Conservation (phyloP, 1,140 invertebrate genomes). For the Ericerus pela region DNA sequence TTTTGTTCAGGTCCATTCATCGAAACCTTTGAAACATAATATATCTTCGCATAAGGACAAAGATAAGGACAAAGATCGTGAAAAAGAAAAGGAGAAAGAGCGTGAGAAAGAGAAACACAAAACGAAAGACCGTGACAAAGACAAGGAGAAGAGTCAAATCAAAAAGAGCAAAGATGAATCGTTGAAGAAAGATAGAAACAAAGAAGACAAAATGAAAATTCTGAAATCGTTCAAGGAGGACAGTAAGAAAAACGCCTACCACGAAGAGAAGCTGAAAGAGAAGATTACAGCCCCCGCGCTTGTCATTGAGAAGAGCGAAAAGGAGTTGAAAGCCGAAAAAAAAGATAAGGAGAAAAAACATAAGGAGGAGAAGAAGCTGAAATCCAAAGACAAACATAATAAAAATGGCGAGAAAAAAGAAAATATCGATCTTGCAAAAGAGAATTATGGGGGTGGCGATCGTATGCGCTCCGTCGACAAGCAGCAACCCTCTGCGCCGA, state of each 20-base stretch:
- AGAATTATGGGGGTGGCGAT: not conserved
- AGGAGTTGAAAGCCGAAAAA: not conserved
- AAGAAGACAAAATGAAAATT: slow-evolving; percentile 1
- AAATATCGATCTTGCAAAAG: not conserved
- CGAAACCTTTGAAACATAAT: not conserved
- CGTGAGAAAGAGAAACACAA: not conserved
- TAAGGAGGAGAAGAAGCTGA: slow-evolving; percentile 1
- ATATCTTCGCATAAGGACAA: not conserved
- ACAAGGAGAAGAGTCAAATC: not conserved
- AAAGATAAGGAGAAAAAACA: slow-evolving; percentile 3
- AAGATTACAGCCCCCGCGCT: not conserved
- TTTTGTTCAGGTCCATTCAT: not conserved
- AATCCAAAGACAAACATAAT: slow-evolving; percentile 1
- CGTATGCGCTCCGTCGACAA: no score
- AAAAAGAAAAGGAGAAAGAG: not conserved
- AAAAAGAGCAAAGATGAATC: not conserved
- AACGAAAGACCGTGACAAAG: slow-evolving; percentile 1
- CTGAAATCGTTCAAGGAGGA: not conserved
- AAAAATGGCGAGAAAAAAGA: not conserved
- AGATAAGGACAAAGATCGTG: not conserved
- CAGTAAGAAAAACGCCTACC: slow-evolving; percentile 2
- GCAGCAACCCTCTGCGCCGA: no score
- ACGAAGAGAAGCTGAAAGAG: not conserved
- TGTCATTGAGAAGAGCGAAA: not conserved
- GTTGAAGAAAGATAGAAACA: not conserved